Evolutionary conservation across 2,113 vertebrate genomes (phyloP).

Genomic region (Abramis brama): DNA sequence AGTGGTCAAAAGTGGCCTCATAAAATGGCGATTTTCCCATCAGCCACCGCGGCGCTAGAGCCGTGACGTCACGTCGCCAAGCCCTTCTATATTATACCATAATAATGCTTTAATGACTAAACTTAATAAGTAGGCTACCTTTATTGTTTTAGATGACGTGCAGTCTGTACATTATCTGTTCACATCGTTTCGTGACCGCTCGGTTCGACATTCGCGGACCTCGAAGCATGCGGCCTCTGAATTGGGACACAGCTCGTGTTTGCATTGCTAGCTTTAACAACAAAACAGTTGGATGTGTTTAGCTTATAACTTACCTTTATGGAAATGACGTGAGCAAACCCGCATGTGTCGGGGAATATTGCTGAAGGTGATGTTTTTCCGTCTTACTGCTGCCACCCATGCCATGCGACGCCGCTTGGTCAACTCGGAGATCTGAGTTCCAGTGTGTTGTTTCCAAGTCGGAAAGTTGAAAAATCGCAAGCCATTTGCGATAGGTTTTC

Average conservation of each 20-base stretch:
- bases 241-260: no score
- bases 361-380: slow-evolving; percentile 16
- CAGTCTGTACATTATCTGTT: no score
- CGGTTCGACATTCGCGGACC: no score
- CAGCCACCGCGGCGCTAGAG: not conserved
- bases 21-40: not conserved
- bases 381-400: slow-evolving; percentile 17
- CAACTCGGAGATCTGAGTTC: not conserved
- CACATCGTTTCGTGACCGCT: no score
- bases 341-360: not conserved
- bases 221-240: no score
- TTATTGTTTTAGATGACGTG: no score
- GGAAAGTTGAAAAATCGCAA: no score
- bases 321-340: slow-evolving; percentile 14
- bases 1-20: not conserved
- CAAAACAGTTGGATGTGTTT: not conserved
- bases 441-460: no score
- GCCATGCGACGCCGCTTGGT: slow-evolving; percentile 27
- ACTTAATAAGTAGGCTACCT: no score
- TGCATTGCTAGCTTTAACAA: not conserved
- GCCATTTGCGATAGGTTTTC: no score
- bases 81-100: no score
- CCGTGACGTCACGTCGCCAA: not conserved
- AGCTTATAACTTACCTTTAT: slow-evolving; percentile 10
- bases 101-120: no score